Evolutionary conservation across 1,140 invertebrate genomes (phyloP).

Genomic region (Neodiprion fabricii): DNA sequence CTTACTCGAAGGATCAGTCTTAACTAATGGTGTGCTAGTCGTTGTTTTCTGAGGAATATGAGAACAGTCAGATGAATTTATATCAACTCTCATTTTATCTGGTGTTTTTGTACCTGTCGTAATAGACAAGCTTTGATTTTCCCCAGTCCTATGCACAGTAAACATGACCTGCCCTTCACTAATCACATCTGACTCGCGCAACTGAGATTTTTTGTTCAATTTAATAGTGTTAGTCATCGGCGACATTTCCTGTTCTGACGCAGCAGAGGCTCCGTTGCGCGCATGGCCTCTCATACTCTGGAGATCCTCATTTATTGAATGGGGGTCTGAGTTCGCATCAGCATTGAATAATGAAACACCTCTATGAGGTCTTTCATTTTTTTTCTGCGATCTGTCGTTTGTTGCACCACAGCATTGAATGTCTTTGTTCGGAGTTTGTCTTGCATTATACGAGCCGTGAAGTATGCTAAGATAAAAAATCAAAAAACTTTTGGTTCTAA

Average conservation of each 20-base stretch:
- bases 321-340: background rate
- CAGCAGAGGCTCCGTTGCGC: background rate
- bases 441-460: conserved; percentile 22
- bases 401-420: background rate
- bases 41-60: background rate
- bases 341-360: background rate
- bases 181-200: background rate
- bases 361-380: background rate
- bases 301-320: background rate
- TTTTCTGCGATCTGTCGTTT: background rate
- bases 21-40: background rate
- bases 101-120: background rate
- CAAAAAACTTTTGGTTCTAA: conserved; percentile 13
- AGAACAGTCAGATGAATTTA: background rate
- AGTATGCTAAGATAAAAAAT: conserved; percentile 31
- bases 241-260: background rate
- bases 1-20: background rate
- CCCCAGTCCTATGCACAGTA: background rate
- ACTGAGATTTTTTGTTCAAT: background rate
- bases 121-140: background rate
- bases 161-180: background rate
- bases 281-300: background rate
- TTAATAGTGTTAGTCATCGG: background rate
- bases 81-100: background rate
- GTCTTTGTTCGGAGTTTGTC: conserved; percentile 26